These are phyloP conservation scores for Podarcis lilfordi DNA, from an alignment of 2,797 vertebrate species.

Conservation along the genomic window DNA sequence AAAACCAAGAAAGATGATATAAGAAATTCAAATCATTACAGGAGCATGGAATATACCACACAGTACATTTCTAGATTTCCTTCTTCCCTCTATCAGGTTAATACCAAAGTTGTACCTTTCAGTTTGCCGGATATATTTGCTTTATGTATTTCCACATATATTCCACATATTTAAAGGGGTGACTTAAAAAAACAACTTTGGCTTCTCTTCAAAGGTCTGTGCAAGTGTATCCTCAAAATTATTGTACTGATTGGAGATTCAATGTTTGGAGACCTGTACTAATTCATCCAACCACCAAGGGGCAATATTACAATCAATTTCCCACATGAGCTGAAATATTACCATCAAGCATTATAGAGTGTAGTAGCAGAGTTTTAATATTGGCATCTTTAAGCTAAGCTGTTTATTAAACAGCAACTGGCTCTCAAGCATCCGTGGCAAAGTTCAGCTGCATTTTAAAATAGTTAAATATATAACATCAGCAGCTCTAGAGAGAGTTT, in stretches of 20 bases:
- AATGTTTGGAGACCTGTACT: constrained; percentile 23
- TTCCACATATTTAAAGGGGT: too few species aligned
- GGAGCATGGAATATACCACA: not conserved
- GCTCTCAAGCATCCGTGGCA: not conserved
- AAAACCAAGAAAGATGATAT: constrained; percentile 37
- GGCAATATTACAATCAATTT: constrained; percentile 40
- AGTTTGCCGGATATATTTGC: too few species aligned
- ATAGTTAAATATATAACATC: not conserved
- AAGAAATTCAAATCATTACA: not conserved
- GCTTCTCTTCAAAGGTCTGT: not conserved
- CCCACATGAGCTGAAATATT: not conserved
- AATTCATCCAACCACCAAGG: constrained; percentile 58
- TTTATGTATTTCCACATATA: too few species aligned
- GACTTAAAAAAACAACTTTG: not conserved
- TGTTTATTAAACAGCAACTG: not conserved
- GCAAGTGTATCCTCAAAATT: not conserved
- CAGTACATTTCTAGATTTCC: not conserved
- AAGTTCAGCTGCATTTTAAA: not conserved
- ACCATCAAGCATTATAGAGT: not conserved
- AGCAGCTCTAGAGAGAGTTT: too few species aligned
- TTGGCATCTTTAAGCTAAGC: not conserved
- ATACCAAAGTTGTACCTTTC: not conserved
- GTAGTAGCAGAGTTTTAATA: not conserved
- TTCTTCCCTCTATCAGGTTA: not conserved
- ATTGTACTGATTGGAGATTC: not conserved